Conservation (phyloP, 2,797 vertebrate species). For the Sciurus vulgaris region DNA sequence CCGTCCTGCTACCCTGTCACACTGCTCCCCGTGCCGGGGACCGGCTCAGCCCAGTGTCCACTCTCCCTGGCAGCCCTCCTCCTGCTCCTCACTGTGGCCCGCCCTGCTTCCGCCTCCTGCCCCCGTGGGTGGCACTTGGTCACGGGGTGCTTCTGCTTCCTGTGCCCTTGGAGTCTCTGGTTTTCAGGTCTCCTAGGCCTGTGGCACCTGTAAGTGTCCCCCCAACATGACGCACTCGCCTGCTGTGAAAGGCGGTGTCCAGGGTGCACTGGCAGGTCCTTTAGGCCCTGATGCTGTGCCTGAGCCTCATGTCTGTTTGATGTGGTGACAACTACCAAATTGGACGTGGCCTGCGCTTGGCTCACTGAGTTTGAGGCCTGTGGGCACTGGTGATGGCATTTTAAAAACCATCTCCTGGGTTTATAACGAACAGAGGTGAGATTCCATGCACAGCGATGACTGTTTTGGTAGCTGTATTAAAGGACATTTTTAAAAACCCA, state of each 20-base stretch:
- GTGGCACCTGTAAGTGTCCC: not conserved
- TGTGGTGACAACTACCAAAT: not conserved
- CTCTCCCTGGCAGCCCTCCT: not conserved
- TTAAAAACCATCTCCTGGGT: not conserved
- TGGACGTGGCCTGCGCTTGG: accelerated
- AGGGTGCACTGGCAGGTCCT: not conserved
- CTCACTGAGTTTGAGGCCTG: accelerated
- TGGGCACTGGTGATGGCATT: not conserved
- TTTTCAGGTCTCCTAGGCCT: not conserved
- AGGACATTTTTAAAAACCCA: not conserved
- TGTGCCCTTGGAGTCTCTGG: not conserved
- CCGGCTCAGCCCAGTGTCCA: accelerated
- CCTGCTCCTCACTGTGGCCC: accelerated
- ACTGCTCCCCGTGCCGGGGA: no score
- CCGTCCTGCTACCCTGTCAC: no score
- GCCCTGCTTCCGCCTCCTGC: not conserved
- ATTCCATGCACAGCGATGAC: not conserved
- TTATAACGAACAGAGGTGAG: not conserved
- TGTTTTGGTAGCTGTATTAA: not conserved
- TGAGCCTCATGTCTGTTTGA: not conserved
- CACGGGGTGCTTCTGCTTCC: not conserved
- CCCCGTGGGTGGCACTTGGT: not conserved
- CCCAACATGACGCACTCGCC: not conserved
- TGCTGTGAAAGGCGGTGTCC: not conserved
- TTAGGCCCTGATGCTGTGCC: not conserved